Base-by-base conservation (phyloP, 2,113 vertebrate species). In the Numida meleagris region DNA sequence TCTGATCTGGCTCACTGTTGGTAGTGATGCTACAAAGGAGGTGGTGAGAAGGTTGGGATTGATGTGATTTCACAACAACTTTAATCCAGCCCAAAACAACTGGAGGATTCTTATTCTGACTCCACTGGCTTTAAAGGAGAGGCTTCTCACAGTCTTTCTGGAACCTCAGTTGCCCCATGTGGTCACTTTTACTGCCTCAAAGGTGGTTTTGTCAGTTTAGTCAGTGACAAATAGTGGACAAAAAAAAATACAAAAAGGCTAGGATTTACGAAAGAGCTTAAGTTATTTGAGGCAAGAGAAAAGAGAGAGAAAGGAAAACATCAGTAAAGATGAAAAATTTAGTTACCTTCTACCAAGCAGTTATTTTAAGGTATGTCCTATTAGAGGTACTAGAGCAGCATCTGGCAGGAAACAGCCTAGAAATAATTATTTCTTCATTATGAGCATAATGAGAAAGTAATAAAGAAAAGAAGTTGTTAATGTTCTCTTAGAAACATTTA, bases 371-470 rank as follows among this genome's bases (percentile, higher is more conserved):
- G 61, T 75, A 81, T 34, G 51, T 91, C 66, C 80, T 94, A 58
- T 91, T 93, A 83, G 79, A 96, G 79, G 86, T 95, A 83, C 80
- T 93, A 95, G 88, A 93, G 91, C 45, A 91, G 68, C 92, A 94
- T 93, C 95, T 96, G 95, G 88, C 91, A 95, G 87, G 93, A 95
- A 95, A 68, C 24, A 86, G 75, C 74, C 34, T 74, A 90, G 87
- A 93, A 95, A 82, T 88, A 94, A 95, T 94, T 94, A 94, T 95
- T 96, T 93, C 65, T 95, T 92, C 58, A 63, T 95, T 92, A 82
- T 53, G 85, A 79, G 20, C 86, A 36, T 82, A 93, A 86, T 77
- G 75, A 86, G 82, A 95, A 94, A 93, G 76, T 93, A 97, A 94
- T 94, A 92, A 89, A 72, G 89, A 67, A 92, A 91, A 68, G 43